Conservation (phyloP, 1,140 invertebrate species). For the Hylyphantes graminicola region DNA sequence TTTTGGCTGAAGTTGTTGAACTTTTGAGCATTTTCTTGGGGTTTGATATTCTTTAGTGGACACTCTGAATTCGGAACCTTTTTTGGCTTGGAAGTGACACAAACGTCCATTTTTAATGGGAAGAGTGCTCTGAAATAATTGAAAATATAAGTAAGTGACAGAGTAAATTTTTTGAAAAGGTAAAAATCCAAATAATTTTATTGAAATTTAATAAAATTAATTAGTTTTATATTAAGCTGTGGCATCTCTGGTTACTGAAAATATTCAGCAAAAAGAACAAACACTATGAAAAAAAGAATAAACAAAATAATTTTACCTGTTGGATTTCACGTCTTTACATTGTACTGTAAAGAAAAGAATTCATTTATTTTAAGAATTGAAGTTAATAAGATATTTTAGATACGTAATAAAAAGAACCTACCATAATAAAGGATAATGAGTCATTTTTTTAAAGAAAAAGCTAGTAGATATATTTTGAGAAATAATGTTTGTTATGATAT, state of each 20-base stretch:
- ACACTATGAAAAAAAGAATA: not conserved
- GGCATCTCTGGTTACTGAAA: no score
- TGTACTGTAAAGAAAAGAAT: slow-evolving; percentile 25
- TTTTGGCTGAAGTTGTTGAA: slow-evolving; percentile 43
- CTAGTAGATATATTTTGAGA: no score
- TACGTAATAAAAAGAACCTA: not conserved
- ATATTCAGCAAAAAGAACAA: not conserved
- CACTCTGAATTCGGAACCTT: slow-evolving; percentile 12
- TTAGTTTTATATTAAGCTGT: no score
- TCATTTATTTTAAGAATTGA: not conserved
- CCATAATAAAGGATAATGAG: not conserved
- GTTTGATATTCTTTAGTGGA: not conserved
- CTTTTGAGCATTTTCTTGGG: slow-evolving; percentile 42
- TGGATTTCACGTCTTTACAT: slow-evolving; percentile 15
- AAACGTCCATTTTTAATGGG: slow-evolving; percentile 39
- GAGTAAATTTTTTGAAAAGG: no score
- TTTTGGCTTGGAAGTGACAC: slow-evolving; percentile 20
- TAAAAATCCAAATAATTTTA: no score
- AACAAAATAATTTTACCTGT: slow-evolving; percentile 10
- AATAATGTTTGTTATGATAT: no score
- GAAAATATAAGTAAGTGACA: not conserved
- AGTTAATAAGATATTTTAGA: not conserved
- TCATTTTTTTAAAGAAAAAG: no score
- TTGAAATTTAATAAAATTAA: no score
- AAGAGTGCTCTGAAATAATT: slow-evolving; percentile 15